Evolutionary conservation across 2,888 invertebrate genomes (phyloP), one percentile per base, ranked within the genome.

Genomic region (Orchesellides sinensis): DNA sequence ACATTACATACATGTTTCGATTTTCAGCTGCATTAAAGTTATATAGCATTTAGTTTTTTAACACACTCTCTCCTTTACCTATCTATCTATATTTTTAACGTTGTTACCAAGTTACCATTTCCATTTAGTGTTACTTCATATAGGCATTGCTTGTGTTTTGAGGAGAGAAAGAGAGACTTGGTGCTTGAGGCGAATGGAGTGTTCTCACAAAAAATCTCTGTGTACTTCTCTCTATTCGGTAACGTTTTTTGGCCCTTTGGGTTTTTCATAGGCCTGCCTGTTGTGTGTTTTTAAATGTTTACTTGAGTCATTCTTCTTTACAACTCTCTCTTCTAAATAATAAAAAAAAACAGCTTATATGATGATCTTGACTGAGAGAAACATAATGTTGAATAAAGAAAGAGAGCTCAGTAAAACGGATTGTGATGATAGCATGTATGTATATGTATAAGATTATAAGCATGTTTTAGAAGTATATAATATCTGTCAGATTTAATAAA

Each of bases 161-260:
- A n/a, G n/a, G n/a, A n/a, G n/a, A n/a, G n/a, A n/a, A n/a, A 10
- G 21, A 52, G 52, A 52, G 23, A 23, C 23, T 10, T 29, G 29
- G 35, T 65, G 65, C 65, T 65, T 65, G 40, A 65, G 65, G 65
- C 45, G 17, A 65, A 65, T 45, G 40, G 35, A 40, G 25, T 40
- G 65, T 65, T 23, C 40, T 45, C 45, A 65, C 65, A 45, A 65
- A 63, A 61, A 59, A 35, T 6, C 35, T 65, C 65, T 65, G 45
- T 65, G 8, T 14, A 21, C 19, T 63, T 56, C 14, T 17, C 59
- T 59, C 14, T 27, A 32, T 59, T 65, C 40, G 65, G 65, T 65
- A 65, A 65, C 65, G n/a, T n/a, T 59, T 65, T 65, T 65, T 65
- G 65, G 65, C 40, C 65, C 40, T 65, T 65, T 65, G 40, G 32